Evolutionary conservation across 2,888 invertebrate genomes (phyloP).

Genomic region (Thalpophila matura): DNA sequence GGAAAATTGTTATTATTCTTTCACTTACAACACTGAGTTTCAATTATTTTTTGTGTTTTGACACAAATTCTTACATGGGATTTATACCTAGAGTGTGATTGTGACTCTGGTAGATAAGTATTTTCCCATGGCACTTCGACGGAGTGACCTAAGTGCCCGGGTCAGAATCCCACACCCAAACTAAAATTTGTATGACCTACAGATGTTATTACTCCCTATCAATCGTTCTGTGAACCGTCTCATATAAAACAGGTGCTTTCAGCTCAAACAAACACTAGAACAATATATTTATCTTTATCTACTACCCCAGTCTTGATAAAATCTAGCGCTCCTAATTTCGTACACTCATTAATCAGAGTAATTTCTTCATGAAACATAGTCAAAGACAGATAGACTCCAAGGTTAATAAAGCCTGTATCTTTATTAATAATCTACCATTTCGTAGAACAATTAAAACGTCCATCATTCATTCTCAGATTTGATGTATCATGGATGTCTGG

Average conservation of each 20-base stretch:
- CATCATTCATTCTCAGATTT: slow-evolving; percentile 13
- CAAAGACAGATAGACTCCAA: slow-evolving; percentile 19
- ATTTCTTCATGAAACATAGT: slow-evolving; percentile 44
- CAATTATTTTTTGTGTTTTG: not conserved
- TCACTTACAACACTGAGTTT: not conserved
- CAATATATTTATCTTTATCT: slow-evolving; percentile 3
- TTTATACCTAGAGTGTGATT: too few species aligned
- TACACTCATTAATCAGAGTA: slow-evolving; percentile 46
- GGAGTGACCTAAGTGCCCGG: too few species aligned
- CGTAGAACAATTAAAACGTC: slow-evolving; percentile 2
- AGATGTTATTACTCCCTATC: too few species aligned
- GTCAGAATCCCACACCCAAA: too few species aligned
- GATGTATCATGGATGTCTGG: not conserved
- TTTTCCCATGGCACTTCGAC: too few species aligned
- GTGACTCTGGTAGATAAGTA: too few species aligned
- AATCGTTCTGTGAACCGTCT: too few species aligned
- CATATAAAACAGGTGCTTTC: not conserved
- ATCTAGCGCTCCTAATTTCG: slow-evolving; percentile 33
- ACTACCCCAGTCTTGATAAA: not conserved
- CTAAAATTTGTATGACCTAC: too few species aligned
- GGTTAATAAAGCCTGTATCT: slow-evolving; percentile 23
- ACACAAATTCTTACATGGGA: too few species aligned
- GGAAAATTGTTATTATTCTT: not conserved
- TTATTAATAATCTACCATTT: slow-evolving; percentile 19
- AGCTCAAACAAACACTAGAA: not conserved